phyloP scores from a whole-genome alignment of 2,113 vertebrate genomes.

The Hippopotamus amphibius region DNA sequence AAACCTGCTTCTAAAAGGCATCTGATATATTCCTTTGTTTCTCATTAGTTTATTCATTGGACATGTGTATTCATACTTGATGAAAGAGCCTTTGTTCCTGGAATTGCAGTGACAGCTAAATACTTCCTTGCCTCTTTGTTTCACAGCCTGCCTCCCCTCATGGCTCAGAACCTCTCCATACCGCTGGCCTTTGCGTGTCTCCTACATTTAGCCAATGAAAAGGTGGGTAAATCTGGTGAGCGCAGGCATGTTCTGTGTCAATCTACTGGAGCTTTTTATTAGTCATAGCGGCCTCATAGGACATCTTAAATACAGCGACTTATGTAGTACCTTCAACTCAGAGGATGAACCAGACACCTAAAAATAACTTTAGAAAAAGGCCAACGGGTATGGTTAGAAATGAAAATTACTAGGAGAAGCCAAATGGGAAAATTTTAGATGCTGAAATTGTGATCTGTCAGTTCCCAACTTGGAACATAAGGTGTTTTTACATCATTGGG shows the following conservation, averaged over 20 bases:
- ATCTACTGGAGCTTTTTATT: neutral
- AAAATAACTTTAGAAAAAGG: neutral
- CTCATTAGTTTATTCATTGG: neutral
- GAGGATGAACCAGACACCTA: neutral
- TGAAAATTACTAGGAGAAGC: neutral
- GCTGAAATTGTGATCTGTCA: neutral
- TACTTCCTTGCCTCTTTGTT: neutral
- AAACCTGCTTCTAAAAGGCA: neutral
- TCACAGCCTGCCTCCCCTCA: slow-evolving; percentile 90
- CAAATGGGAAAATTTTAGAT: neutral
- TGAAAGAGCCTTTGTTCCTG: neutral
- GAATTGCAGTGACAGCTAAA: neutral
- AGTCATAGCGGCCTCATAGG: neutral
- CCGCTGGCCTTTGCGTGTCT: slow-evolving; percentile 95
- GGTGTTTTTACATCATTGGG: neutral
- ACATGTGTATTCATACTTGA: fast-evolving
- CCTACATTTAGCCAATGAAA: slow-evolving; percentile 96
- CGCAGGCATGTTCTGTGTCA: neutral
- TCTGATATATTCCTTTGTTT: neutral
- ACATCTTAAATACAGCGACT: neutral
- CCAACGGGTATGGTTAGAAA: neutral
- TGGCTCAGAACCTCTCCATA: slow-evolving; percentile 94
- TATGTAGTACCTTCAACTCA: neutral
- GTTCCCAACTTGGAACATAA: neutral
- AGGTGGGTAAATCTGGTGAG: slow-evolving; percentile 86